Evolutionary conservation across 2,797 vertebrate genomes (phyloP), one percentile per base, ranked within the genome.

Genomic region (Chelidonichthys spinosus): DNA sequence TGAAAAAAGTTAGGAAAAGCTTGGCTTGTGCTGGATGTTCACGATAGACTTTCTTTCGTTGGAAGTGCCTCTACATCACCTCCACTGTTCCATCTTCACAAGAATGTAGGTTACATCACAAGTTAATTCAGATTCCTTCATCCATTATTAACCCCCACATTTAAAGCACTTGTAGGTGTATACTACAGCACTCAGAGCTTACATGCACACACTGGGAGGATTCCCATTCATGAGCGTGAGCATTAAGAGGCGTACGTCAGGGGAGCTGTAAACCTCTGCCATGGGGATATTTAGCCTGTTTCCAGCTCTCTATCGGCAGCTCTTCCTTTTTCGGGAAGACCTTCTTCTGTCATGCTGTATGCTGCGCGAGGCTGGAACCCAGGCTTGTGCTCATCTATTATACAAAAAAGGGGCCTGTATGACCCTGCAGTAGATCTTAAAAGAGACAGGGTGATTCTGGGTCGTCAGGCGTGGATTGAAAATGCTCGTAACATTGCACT

Each of bases 371-470:
- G 55, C 69, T 62, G 32, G 55, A 72, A 63, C 54, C 17, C 46
- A 36, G 6, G 53, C 56, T 35, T 18, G 14, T 0, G n/a, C 58
- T 78, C 72, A 78, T 89, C 37, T 60, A 83, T 88, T 70, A 85
- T 87, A 65, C 11, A 84, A 35, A 39, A 52, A 69, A 76, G 58
- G 64, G 78, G 72, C 65, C 68, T 37, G 37, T 59, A 43, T 33
- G 54, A 61, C 63, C 46, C 36, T 33, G 17, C 14, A 33, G 47
- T 14, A 14, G 15, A 60, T 33, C 73, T 83, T 62, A 18, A 69
- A 70, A 49, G n/a, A 53, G 54, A 58, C 2, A 0, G 54, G 72
- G 69, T 71, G 39, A 65, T 76, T 77, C 44, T 0, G 74, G 74
- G 62, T 83, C 71, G 62, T 1, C 42, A 55, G 11, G 11, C 7